Evolutionary conservation across 2,797 vertebrate species (phyloP), one percentile per base, ranked within the genome.

Genomic region (Eutrigla gurnardus): DNA sequence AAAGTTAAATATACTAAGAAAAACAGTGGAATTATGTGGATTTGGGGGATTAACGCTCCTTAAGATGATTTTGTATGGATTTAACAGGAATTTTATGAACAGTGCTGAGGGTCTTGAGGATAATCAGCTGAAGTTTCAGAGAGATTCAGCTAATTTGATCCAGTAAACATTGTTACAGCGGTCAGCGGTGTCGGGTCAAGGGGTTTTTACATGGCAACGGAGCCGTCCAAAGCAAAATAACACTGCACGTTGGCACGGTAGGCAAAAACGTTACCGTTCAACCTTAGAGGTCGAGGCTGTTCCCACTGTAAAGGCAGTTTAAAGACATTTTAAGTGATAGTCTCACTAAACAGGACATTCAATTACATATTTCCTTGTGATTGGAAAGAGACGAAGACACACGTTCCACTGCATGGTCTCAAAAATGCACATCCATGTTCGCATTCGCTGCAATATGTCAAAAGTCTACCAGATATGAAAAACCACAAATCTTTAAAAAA

Each of bases 81-180:
- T 81, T 68, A 49, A 53, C 25, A 25, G 25, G 25, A 25, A 25
- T 25, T 25, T 25, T 25, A 25, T 70, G 37, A 55, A 54, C 14
- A 39, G 33, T 64, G 7, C 1, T 40, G 35, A 55, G 25, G 37
- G 46, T 75, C 57, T 65, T 4, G 3, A 63, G 33, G 57, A 71
- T 59, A 78, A 12, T 39, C 9, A 72, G 17, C 9, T 47, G 2
- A 61, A 57, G 57, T 64, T 54, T 73, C 42, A 58, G 17, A 11
- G 14, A 63, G 57, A 13, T 59, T 33, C 11, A 2, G 5, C 10
- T 75, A 49, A 67, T 76, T 33, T 77, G 72, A 13, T 36, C 7
- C 55, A 66, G 58, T 64, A 65, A 77, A 81, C 63, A 57, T 72
- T 63, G 35, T 49, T 37, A n/a, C 8, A 63, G 12, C 40, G 32